Conservation (phyloP, 2,113 vertebrate genomes). For the Quiscalus mexicanus region DNA sequence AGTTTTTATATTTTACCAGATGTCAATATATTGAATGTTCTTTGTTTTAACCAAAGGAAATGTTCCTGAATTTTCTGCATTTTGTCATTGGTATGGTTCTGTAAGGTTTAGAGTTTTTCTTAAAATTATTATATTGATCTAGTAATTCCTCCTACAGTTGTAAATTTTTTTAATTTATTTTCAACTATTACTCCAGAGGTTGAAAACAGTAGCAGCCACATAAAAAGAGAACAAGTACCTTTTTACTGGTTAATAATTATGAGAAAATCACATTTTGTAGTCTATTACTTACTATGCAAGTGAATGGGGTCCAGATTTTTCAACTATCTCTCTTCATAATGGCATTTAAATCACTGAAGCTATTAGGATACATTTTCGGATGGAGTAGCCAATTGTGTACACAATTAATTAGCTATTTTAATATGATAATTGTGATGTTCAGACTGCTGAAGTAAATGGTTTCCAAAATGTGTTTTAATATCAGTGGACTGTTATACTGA, state of each 20-base stretch:
- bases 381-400: not conserved
- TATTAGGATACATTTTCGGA: not conserved
- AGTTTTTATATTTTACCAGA: not conserved
- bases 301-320: not conserved
- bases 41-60: not conserved
- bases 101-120: not conserved
- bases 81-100: not conserved
- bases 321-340: not conserved
- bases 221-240: not conserved
- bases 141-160: not conserved
- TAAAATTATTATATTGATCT: not conserved
- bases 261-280: not conserved
- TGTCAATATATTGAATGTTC: not conserved
- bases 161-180: not conserved
- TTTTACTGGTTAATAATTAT: not conserved
- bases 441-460: not conserved
- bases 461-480: not conserved
- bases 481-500: not conserved
- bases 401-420: not conserved
- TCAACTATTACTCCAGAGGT: not conserved
- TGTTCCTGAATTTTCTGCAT: not conserved
- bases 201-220: not conserved
- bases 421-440: not conserved
- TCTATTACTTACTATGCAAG: not conserved
- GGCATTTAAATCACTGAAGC: not conserved